Conservation (phyloP, 2,888 invertebrate genomes). For the Pollenia amentaria region DNA sequence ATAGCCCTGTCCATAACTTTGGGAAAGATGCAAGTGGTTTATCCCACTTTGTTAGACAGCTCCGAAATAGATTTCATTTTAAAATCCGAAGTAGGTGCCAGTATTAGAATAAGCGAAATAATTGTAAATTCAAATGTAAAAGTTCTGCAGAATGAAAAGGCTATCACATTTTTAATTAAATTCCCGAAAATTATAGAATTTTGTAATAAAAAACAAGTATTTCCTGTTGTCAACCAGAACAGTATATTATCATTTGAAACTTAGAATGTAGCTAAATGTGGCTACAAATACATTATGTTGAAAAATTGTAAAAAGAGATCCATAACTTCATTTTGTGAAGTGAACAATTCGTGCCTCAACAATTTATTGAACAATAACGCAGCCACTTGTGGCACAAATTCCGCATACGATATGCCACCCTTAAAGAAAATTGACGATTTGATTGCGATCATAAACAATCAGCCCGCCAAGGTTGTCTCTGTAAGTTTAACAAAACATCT, state of each 20-base stretch:
- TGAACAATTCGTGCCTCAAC: no score
- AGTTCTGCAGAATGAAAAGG: slow-evolving; percentile 5
- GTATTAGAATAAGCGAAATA: slow-evolving; percentile 18
- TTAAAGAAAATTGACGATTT: no score
- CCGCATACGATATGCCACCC: no score
- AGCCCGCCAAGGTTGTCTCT: no score
- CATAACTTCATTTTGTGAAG: no score
- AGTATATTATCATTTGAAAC: background rate
- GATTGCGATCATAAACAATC: no score
- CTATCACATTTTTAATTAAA: slow-evolving; percentile 30
- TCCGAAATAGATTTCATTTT: no score
- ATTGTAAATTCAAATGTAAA: slow-evolving; percentile 30
- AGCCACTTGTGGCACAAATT: no score
- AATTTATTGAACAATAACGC: no score
- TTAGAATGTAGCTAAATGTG: slow-evolving; percentile 24
- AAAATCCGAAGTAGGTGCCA: slow-evolving; percentile 1
- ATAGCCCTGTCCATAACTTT: slow-evolving; percentile 19
- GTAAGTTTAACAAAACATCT: no score
- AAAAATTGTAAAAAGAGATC: no score
- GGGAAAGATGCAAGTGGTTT: slow-evolving; percentile 40
- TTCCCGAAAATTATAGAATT: slow-evolving; percentile 16
- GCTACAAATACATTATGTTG: no score
- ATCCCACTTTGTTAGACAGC: slow-evolving; percentile 39
- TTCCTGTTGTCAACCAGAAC: slow-evolving; percentile 28
- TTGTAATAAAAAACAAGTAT: slow-evolving; percentile 22